phyloP scores from a whole-genome alignment of 2,113 vertebrate species.

The Montifringilla adamsi region DNA sequence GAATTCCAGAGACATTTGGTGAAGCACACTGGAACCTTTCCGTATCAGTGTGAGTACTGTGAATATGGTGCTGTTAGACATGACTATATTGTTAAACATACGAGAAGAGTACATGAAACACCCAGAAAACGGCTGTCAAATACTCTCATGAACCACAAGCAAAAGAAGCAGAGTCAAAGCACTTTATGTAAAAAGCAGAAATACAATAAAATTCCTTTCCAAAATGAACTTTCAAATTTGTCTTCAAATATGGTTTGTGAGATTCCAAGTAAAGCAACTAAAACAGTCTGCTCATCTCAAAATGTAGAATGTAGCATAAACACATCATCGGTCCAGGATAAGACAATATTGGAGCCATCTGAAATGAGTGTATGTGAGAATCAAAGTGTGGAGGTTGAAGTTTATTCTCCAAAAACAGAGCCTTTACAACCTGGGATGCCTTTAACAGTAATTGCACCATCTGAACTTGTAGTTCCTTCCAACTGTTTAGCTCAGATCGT shows the following conservation, averaged over 20 bases:
- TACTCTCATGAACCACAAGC: conserved; percentile 15
- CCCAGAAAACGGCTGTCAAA: conserved; percentile 28
- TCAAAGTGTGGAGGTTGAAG: conserved; percentile 79
- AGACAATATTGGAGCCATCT: background rate
- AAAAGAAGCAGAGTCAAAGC: conserved; percentile 32
- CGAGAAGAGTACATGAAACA: conserved; percentile 81
- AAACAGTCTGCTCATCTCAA: background rate
- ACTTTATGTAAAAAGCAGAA: conserved; percentile 45
- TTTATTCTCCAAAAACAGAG: conserved; percentile 77
- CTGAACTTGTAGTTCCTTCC: conserved; percentile 85
- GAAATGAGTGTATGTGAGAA: conserved; percentile 41
- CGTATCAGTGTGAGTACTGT: conserved; percentile 86
- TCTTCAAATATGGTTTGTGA: conserved; percentile 23
- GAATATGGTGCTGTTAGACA: conserved; percentile 88
- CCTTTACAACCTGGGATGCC: conserved; percentile 83
- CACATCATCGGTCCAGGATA: conserved; percentile 30
- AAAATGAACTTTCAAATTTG: background rate
- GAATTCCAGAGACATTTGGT: conserved; percentile 88
- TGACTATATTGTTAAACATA: conserved; percentile 90
- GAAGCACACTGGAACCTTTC: conserved; percentile 84
- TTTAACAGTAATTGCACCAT: conserved; percentile 85
- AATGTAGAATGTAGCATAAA: conserved; percentile 26
- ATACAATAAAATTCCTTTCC: background rate
- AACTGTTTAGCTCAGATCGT: conserved; percentile 91
- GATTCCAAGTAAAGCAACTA: background rate